Percentiles rank a stretch among this genome's conserved stretches.
Evolutionary conservation across 2,797 vertebrate species (phyloP).

Genomic region (Glyptemys insculpta): DNA sequence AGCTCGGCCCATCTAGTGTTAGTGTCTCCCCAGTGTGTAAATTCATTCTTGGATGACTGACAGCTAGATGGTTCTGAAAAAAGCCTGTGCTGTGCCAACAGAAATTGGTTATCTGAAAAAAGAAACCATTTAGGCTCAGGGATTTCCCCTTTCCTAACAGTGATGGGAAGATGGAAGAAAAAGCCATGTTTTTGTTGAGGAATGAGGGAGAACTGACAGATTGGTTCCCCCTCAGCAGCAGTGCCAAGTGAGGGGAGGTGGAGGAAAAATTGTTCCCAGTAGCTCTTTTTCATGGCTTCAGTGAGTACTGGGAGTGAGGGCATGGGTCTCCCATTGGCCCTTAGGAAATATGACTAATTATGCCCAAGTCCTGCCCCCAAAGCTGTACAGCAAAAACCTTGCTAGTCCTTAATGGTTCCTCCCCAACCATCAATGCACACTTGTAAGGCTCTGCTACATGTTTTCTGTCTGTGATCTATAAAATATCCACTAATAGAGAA

Average conservation of each 20-base stretch:
- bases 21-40: neutral
- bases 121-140: neutral
- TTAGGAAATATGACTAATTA: neutral
- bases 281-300: neutral
- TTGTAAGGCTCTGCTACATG: neutral
- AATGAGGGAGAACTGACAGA: neutral
- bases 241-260: neutral
- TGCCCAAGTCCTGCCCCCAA: neutral
- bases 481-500: neutral
- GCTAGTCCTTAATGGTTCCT: neutral
- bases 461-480: neutral
- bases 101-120: neutral
- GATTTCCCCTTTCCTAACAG: neutral
- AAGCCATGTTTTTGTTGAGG: neutral
- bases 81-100: neutral
- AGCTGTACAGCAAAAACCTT: neutral
- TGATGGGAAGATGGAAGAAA: neutral
- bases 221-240: neutral
- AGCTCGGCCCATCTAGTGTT: neutral
- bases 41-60: neutral
- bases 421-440: neutral
- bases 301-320: constrained; percentile 8
- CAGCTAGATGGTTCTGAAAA: neutral
- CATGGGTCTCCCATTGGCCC: neutral
- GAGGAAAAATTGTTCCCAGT: neutral